Percentiles rank a stretch among this genome's conserved stretches.
Conservation (phyloP, 2,113 vertebrate genomes). For the Ptilorrhoa leucosticta region DNA sequence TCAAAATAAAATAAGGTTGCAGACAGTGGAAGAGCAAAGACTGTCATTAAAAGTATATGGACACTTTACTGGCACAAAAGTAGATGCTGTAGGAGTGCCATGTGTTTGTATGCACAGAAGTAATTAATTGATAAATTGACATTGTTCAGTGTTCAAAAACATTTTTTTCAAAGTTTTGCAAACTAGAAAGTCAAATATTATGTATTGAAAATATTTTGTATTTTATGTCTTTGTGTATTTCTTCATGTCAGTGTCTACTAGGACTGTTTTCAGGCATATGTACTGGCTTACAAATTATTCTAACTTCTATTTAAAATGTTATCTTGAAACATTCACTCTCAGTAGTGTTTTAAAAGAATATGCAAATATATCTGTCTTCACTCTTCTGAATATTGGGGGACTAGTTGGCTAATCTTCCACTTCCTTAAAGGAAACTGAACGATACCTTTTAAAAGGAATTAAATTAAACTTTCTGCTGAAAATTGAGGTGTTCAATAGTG, state of each 20-base stretch:
- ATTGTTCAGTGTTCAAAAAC: neutral
- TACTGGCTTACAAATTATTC: neutral
- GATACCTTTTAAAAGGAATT: neutral
- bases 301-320: neutral
- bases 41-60: neutral
- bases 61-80: neutral
- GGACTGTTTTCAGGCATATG: neutral
- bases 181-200: neutral
- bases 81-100: neutral
- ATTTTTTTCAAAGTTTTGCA: neutral
- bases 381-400: neutral
- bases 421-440: neutral
- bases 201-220: neutral
- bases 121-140: neutral
- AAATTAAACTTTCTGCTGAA: conserved; percentile 21
- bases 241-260: neutral
- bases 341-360: neutral
- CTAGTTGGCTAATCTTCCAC: neutral
- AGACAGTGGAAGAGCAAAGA: neutral
- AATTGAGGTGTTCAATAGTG: neutral
- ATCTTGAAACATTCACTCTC: neutral
- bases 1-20: neutral
- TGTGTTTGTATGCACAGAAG: neutral
- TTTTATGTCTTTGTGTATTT: neutral
- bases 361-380: neutral